These are phyloP conservation scores for Orius laevigatus DNA, from an alignment of 1,140 invertebrate genomes.

Conservation along the genomic window DNA sequence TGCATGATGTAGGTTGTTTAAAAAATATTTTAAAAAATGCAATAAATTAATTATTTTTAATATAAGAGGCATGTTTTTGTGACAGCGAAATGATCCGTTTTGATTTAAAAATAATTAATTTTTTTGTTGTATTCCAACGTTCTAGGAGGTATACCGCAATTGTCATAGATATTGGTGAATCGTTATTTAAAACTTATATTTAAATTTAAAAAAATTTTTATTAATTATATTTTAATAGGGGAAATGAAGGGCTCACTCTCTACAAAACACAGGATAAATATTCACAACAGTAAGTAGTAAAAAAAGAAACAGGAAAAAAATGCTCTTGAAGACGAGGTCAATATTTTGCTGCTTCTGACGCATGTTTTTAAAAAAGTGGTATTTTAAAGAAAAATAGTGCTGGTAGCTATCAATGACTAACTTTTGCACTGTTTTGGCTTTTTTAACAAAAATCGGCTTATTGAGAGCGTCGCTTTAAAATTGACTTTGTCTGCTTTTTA, in stretches of 20 bases:
- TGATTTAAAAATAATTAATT: constrained; percentile 2
- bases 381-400: too few relatives aligned
- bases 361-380: too few relatives aligned
- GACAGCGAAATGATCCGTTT: not conserved
- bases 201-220: too few relatives aligned
- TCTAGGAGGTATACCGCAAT: constrained; percentile 2
- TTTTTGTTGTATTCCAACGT: not conserved
- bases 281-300: constrained; percentile 32
- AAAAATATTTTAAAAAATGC: not conserved
- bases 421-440: not conserved
- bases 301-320: too few relatives aligned
- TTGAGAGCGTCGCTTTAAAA: not conserved
- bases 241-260: constrained; percentile 26
- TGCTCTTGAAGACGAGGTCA: too few relatives aligned
- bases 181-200: constrained; percentile 20
- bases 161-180: constrained; percentile 6
- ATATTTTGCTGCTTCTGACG: too few relatives aligned
- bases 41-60: too few relatives aligned
- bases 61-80: not conserved
- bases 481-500: constrained; percentile 9
- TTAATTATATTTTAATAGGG: constrained; percentile 26
- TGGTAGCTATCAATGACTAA: constrained; percentile 4
- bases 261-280: constrained; percentile 29
- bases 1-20: not conserved
- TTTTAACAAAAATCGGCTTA: too few relatives aligned